phyloP scores from a whole-genome alignment of 1,140 invertebrate genomes.

The Papilio dardanus region DNA sequence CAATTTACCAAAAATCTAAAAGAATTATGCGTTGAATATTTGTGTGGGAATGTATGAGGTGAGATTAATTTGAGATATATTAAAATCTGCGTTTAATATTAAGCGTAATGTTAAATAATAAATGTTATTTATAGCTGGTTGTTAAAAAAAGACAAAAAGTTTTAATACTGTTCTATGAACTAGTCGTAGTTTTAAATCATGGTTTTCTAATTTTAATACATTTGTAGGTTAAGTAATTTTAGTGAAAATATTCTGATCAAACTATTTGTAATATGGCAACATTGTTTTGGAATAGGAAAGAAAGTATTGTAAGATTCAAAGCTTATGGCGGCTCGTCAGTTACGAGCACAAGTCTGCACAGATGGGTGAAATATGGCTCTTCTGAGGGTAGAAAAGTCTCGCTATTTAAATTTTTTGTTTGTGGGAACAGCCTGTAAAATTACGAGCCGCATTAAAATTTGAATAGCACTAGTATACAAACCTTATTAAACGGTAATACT shows the following conservation, averaged over 20 bases:
- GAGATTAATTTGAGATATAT: not conserved
- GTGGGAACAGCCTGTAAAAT: not conserved
- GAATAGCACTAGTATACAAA: too few relatives aligned
- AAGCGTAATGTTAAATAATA: not conserved
- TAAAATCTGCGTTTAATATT: constrained; percentile 8
- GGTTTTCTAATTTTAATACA: constrained; percentile 6
- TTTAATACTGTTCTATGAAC: constrained; percentile 36
- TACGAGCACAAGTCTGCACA: too few relatives aligned
- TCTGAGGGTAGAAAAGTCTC: too few relatives aligned
- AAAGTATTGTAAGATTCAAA: not conserved
- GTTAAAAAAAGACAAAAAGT: not conserved
- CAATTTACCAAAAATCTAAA: constrained; percentile 15
- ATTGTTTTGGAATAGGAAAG: not conserved
- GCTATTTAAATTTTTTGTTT: too few relatives aligned
- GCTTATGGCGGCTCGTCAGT: not conserved
- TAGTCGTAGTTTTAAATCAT: constrained; percentile 35
- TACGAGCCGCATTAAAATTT: not conserved
- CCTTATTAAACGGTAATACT: too few relatives aligned
- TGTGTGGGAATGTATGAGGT: not conserved
- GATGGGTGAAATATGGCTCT: too few relatives aligned
- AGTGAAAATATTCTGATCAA: not conserved
- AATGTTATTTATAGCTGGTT: constrained; percentile 17
- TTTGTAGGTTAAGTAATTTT: not conserved
- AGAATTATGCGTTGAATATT: not conserved
- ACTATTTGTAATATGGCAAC: not conserved